Base-by-base conservation (phyloP, 2,797 vertebrate genomes). In the Gymnoscopelus braueri region DNA sequence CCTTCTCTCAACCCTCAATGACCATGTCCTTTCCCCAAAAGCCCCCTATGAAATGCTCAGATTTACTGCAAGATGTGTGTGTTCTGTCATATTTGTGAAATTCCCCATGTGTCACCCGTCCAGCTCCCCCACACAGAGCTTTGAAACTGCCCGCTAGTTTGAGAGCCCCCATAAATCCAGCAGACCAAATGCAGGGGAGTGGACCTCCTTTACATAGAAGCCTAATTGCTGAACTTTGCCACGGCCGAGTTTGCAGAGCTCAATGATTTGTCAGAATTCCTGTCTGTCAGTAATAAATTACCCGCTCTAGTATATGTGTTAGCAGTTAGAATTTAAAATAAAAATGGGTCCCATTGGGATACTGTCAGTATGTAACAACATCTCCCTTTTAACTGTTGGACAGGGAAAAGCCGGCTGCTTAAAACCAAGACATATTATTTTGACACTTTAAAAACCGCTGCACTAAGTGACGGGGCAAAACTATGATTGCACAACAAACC, bases 151-250 rank as follows among this genome's bases (percentile, higher is more conserved):
- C 91, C 89, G 92, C 92, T 91, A 93, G 93, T 92, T 94, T 89
- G 91, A 94, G 93, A 94, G 91, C 83, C 83, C 93, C 93, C 95
- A 97, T 98, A 97, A 98, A 98, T 97, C 94, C 94, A 91, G 91
- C 86, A 84, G 79, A 65, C 66, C 69, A 79, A 70, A 72, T 71
- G 82, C 92, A 91, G 92, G 94, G 95, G 88, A 89, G 88, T 79
- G 67, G 79, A 82, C 72, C 81, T 93, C 89, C 95, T 95, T 94
- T 94, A 95, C 94, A 92, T 93, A 69, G 94, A 93, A 95, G 93
- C 94, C 95, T 97, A 98, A 97, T 98, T 97, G 96, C 95, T 96
- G 96, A 96, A 97, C 96, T 97, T 96, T 98, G 96, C 95, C 95
- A 96, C 95, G 90, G 94, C 94, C 90, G 90, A 93, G 96, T 95